Percentiles rank a stretch among this genome's conserved stretches.
phyloP scores from a whole-genome alignment of 2,888 invertebrate species.

The Drosophila subquinaria region DNA sequence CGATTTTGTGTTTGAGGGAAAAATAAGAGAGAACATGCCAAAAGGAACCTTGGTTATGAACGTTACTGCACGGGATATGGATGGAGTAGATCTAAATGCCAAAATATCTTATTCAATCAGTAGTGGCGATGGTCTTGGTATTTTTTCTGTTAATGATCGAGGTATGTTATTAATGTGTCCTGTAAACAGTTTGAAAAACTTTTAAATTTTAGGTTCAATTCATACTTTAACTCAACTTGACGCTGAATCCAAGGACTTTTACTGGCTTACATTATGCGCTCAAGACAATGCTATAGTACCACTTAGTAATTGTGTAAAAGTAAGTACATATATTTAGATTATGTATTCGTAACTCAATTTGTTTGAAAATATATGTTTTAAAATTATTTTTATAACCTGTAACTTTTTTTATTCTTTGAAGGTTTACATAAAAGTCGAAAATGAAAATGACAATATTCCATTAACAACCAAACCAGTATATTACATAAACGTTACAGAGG shows the following conservation, averaged over 20 bases:
- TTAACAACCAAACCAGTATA: constrained; percentile 95
- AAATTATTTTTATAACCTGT: neutral
- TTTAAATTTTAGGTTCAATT: constrained; percentile 90
- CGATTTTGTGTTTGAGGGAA: constrained; percentile 91
- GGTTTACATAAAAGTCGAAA: constrained; percentile 93
- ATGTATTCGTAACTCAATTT: neutral
- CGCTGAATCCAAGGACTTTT: constrained; percentile 93
- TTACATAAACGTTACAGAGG: constrained; percentile 92
- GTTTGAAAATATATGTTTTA: neutral
- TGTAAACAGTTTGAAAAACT: neutral
- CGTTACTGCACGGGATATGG: constrained; percentile 92
- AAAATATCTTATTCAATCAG: constrained; percentile 94
- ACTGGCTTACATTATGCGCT: constrained; percentile 97
- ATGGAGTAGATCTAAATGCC: constrained; percentile 92
- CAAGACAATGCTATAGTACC: constrained; percentile 96
- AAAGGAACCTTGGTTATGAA: constrained; percentile 91
- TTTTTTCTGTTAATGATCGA: constrained; percentile 95
- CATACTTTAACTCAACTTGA: constrained; percentile 94
- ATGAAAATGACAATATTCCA: constrained; percentile 98
- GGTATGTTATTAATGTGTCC: constrained; percentile 87
- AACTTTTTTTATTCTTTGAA: constrained; percentile 80
- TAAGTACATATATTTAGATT: constrained; percentile 75
- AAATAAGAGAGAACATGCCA: constrained; percentile 92
- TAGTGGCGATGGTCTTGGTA: constrained; percentile 95
- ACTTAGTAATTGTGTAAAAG: constrained; percentile 93